A percentile compares a stretch with the other conserved stretches of the same genome.
Conservation (phyloP, 2,797 vertebrate genomes). For the Takifugu rubripes region DNA sequence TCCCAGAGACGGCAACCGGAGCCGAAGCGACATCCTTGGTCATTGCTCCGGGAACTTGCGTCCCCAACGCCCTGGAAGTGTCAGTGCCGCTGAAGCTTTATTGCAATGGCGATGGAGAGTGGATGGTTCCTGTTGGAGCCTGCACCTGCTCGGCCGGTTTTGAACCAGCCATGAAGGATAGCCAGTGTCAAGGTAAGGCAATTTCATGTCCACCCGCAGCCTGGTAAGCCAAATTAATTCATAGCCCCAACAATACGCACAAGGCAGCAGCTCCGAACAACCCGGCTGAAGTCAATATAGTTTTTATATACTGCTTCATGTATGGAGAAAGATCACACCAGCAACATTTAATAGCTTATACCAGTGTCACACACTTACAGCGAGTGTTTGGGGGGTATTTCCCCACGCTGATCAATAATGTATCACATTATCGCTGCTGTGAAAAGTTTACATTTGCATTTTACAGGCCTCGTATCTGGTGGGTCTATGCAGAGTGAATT, state of each 20-base stretch:
- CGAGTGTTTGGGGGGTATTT: neutral
- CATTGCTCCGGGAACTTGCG: conserved; percentile 92
- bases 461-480: conserved; percentile 12
- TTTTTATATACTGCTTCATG: neutral
- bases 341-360: conserved; percentile 7
- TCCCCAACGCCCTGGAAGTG: conserved; percentile 89
- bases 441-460: conserved; percentile 41
- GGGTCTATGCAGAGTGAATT: conserved; percentile 22
- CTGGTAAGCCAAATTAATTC: neutral
- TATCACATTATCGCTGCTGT: conserved; percentile 29
- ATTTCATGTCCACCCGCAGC: neutral
- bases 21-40: conserved; percentile 95
- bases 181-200: conserved; percentile 88
- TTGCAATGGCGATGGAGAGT: conserved; percentile 95
- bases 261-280: neutral
- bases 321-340: too few relatives aligned
- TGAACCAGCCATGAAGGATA: conserved; percentile 87
- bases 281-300: neutral
- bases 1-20: conserved; percentile 94
- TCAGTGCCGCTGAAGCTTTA: conserved; percentile 96
- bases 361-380: neutral
- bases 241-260: conserved; percentile 2
- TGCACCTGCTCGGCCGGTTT: conserved; percentile 93
- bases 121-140: conserved; percentile 96
- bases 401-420: conserved; percentile 32